Percentiles rank a stretch among this genome's conserved stretches.
Evolutionary conservation across 2,888 invertebrate species (phyloP).

Genomic region (Nomada hirtipes): DNA sequence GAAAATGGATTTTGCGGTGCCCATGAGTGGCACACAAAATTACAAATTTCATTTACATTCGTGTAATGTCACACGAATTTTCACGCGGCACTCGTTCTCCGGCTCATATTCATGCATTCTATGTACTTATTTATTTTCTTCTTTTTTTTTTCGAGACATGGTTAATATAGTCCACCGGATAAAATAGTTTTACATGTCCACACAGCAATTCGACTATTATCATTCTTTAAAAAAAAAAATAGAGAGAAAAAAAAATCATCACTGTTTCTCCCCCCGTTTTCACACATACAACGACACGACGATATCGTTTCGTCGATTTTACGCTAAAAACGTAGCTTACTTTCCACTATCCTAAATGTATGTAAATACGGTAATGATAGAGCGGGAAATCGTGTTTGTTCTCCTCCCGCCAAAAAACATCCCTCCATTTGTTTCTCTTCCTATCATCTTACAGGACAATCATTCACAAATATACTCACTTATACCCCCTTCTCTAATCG

Average conservation of each 20-base stretch:
- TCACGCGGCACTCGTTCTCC: conserved; percentile 69
- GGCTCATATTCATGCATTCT: conserved; percentile 25
- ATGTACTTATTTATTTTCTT: background rate
- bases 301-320: conserved; percentile 58
- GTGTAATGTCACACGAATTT: conserved; percentile 26
- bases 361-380: conserved; percentile 71
- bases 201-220: conserved; percentile 56
- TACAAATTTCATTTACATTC: conserved; percentile 19
- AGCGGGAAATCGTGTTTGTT: conserved; percentile 58
- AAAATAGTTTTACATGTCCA: conserved; percentile 56
- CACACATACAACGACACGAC: conserved; percentile 48
- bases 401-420: conserved; percentile 36
- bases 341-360: conserved; percentile 56
- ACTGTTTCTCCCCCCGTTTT: conserved; percentile 47
- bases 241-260: conserved; percentile 43
- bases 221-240: conserved; percentile 1
- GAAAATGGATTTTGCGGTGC: conserved; percentile 39
- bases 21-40: conserved; percentile 22
- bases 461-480: conserved; percentile 34
- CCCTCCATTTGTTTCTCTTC: conserved; percentile 5
- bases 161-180: conserved; percentile 49
- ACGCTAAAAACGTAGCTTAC: conserved; percentile 70
- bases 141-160: conserved; percentile 23
- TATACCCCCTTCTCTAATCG: background rate
- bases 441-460: conserved; percentile 16